Conservation (phyloP, 2,113 vertebrate species). For the Aptenodytes patagonicus region DNA sequence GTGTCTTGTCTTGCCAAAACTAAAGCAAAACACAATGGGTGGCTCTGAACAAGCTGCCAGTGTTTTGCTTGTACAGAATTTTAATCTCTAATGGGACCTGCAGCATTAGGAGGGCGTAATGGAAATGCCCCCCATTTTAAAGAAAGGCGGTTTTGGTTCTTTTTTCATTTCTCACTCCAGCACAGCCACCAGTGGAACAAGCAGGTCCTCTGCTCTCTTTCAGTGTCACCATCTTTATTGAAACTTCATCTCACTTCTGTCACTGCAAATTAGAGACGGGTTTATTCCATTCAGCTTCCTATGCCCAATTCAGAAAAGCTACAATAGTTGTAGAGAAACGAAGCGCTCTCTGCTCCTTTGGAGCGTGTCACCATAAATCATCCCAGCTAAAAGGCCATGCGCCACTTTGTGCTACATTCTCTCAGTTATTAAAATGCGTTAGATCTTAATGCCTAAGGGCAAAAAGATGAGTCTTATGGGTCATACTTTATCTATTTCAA, state of each 20-base stretch:
- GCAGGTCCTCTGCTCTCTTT: background rate
- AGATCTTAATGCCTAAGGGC: background rate
- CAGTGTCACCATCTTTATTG: background rate
- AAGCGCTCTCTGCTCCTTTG: background rate
- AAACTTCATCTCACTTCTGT: background rate
- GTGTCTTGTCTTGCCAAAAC: background rate
- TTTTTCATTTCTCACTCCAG: background rate
- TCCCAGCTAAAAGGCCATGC: conserved; percentile 10
- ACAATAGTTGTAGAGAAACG: background rate
- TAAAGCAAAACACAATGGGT: background rate
- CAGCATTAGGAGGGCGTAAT: background rate
- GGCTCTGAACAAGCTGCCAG: background rate
- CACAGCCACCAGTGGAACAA: background rate
- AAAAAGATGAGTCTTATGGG: background rate
- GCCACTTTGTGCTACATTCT: conserved; percentile 14
- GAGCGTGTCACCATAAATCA: conserved; percentile 34
- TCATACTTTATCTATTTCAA: conserved; percentile 19
- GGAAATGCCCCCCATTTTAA: background rate
- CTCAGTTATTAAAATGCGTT: background rate
- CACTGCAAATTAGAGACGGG: background rate
- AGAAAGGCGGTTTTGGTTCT: background rate
- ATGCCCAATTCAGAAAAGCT: background rate
- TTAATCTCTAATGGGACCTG: background rate
- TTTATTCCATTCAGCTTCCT: conserved; percentile 5
- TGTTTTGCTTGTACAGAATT: background rate